These are phyloP conservation scores for Amazonetta brasiliensis DNA, from an alignment of 2,797 vertebrate species.

Conservation along the genomic window DNA sequence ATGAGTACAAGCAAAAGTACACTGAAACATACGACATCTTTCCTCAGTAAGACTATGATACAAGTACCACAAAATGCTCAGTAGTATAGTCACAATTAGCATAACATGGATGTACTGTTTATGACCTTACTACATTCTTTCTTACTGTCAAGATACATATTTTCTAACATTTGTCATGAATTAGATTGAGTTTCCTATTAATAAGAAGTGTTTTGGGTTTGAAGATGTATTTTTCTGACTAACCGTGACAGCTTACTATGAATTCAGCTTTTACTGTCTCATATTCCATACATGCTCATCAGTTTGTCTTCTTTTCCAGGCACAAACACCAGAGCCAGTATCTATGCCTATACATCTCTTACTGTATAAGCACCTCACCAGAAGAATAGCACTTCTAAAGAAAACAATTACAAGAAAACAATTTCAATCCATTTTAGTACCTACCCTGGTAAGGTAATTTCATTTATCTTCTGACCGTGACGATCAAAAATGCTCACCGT, in stretches of 20 bases:
- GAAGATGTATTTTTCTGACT: neutral
- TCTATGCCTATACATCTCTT: neutral
- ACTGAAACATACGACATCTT: neutral
- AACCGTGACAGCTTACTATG: neutral
- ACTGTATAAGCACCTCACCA: neutral
- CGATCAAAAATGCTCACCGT: slow-evolving; percentile 96
- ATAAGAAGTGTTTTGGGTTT: neutral
- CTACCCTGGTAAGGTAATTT: slow-evolving; percentile 91
- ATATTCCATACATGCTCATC: neutral
- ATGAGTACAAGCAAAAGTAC: neutral
- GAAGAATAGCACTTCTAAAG: neutral
- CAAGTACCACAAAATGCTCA: neutral
- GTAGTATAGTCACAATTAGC: neutral
- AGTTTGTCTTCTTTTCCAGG: neutral
- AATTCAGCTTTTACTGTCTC: neutral
- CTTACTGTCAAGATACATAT: neutral
- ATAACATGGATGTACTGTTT: accelerated
- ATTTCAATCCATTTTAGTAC: slow-evolving; percentile 43
- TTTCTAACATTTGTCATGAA: neutral
- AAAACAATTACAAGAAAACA: neutral
- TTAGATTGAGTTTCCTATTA: neutral
- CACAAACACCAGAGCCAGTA: neutral
- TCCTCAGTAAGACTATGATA: neutral
- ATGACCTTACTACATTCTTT: neutral
- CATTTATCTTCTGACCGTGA: slow-evolving; percentile 94